phyloP scores from a whole-genome alignment of 2,797 vertebrate genomes.

The Columba guinea region DNA sequence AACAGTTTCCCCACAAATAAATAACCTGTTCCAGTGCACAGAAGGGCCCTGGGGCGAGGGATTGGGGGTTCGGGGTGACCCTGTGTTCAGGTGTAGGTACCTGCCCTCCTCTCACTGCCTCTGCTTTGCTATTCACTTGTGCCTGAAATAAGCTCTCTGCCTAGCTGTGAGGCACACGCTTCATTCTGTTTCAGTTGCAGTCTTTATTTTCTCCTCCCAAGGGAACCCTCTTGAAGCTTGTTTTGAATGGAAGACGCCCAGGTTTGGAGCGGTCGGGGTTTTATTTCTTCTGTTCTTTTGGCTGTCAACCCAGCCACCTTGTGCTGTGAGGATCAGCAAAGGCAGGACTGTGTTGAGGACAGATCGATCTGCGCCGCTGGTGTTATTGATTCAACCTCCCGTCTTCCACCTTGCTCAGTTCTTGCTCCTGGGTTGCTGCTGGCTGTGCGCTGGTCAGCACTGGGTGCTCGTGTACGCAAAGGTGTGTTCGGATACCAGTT shows the following conservation, averaged over 20 bases:
- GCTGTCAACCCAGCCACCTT: not conserved
- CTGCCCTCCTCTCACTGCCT: not conserved
- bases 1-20: accelerated
- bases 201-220: not conserved
- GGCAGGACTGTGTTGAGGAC: not conserved
- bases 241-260: not conserved
- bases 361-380: accelerated
- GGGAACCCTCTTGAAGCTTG: not conserved
- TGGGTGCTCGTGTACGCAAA: too few relatives aligned
- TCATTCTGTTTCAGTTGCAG: not conserved
- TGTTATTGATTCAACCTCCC: not conserved
- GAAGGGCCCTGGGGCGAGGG: not conserved
- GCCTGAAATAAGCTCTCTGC: not conserved
- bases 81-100: not conserved
- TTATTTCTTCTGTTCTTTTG: not conserved
- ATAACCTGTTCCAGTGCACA: accelerated
- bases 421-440: too few relatives aligned
- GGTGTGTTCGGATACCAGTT: not conserved
- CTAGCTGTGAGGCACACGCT: not conserved
- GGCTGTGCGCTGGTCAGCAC: accelerated
- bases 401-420: accelerated
- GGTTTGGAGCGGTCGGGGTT: not conserved
- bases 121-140: accelerated
- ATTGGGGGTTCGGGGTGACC: not conserved
- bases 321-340: not conserved